phyloP scores from a whole-genome alignment of 2,113 vertebrate genomes.

The Donacobius atricapilla region DNA sequence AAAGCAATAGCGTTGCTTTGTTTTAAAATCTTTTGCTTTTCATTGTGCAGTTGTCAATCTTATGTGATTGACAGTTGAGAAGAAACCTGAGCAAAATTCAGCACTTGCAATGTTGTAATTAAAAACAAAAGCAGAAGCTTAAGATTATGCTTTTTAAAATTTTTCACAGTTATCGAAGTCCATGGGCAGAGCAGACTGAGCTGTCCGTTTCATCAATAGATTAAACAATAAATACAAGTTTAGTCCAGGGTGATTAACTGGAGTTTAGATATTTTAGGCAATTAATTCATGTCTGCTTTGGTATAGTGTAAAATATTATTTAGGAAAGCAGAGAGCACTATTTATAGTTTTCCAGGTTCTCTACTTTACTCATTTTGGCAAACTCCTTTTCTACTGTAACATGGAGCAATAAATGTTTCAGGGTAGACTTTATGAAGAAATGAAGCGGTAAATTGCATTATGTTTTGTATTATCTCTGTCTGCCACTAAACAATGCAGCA shows the following conservation, averaged over 20 bases:
- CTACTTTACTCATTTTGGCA: background rate
- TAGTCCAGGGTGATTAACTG: background rate
- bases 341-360: background rate
- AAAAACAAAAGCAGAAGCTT: background rate
- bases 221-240: background rate
- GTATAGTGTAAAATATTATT: background rate
- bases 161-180: background rate
- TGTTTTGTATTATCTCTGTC: constrained; percentile 65
- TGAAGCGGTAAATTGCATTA: constrained; percentile 54
- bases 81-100: background rate
- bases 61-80: background rate
- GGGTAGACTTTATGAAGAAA: constrained; percentile 58
- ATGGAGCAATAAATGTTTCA: constrained; percentile 8
- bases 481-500: constrained; percentile 34
- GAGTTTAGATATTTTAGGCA: background rate
- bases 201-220: background rate
- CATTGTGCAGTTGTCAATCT: background rate
- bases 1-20: background rate
- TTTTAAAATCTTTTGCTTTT: background rate
- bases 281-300: background rate
- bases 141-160: background rate
- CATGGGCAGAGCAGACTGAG: background rate
- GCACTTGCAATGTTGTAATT: background rate
- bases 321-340: background rate
- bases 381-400: background rate